A percentile compares a stretch with the other conserved stretches of the same genome.
phyloP scores from a whole-genome alignment of 2,797 vertebrate genomes.

The Malurus leucopterus region DNA sequence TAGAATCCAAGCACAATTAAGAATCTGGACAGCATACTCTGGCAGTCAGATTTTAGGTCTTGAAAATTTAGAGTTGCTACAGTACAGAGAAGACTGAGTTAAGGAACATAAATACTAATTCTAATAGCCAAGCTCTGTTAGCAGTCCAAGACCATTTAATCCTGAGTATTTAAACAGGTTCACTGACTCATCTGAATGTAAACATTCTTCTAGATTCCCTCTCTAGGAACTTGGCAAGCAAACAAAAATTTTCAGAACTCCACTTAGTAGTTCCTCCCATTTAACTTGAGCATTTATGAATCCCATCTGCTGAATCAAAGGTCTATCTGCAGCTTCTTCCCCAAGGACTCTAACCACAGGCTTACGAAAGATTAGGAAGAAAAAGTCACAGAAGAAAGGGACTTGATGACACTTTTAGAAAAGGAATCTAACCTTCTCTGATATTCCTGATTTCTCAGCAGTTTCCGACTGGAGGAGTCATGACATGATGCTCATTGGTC shows the following conservation, averaged over 20 bases:
- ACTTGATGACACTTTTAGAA: background rate
- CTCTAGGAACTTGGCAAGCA: slow-evolving; percentile 35
- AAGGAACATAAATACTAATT: background rate
- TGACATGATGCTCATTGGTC: background rate
- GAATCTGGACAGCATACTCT: background rate
- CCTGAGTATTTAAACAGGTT: slow-evolving; percentile 5
- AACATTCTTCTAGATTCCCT: background rate
- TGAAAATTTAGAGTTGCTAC: background rate
- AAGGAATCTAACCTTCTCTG: background rate
- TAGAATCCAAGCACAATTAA: background rate
- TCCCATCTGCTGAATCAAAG: background rate
- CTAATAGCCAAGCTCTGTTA: background rate
- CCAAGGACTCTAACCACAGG: background rate
- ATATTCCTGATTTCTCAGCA: background rate
- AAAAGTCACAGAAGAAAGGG: background rate
- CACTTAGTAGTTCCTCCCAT: slow-evolving; percentile 4
- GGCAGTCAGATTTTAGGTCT: background rate
- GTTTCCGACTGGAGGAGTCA: background rate
- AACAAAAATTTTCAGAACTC: slow-evolving; percentile 8
- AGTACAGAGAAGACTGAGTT: background rate
- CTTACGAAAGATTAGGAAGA: background rate
- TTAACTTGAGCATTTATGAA: background rate
- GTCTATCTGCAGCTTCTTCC: background rate
- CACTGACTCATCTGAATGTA: background rate
- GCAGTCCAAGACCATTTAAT: background rate